Percentiles rank a stretch among this genome's conserved stretches.
Evolutionary conservation across 2,888 invertebrate species (phyloP).

Genomic region (Exephanes ischioxanthus): DNA sequence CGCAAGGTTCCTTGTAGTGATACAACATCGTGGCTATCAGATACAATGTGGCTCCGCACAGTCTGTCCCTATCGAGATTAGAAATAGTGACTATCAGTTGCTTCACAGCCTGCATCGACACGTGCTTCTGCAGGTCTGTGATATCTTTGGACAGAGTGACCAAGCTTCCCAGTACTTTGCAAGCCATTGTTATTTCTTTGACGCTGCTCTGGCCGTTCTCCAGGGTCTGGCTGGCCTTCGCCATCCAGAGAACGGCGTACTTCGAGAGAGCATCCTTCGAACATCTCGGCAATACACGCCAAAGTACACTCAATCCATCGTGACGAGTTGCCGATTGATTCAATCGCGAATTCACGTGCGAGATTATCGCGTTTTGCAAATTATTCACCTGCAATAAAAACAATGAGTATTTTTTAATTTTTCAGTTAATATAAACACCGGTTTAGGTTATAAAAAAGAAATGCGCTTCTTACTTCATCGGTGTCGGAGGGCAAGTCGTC

Average conservation of each 20-base stretch:
- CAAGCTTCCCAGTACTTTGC: conserved; percentile 74
- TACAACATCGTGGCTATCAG: conserved; percentile 78
- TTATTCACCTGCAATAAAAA: conserved; percentile 72
- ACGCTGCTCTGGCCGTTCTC: conserved; percentile 73
- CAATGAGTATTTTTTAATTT: background rate
- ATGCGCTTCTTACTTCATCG: conserved; percentile 72
- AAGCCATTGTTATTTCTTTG: conserved; percentile 73
- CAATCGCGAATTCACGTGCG: conserved; percentile 76
- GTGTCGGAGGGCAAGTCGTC: conserved; percentile 74
- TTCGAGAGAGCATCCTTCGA: conserved; percentile 73
- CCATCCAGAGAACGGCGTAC: conserved; percentile 78
- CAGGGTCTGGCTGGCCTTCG: conserved; percentile 76
- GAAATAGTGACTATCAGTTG: conserved; percentile 75
- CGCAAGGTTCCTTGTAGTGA: conserved; percentile 81
- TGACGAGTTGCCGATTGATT: conserved; percentile 75
- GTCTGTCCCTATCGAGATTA: conserved; percentile 67
- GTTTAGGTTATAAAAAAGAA: conserved; percentile 9
- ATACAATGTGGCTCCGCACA: conserved; percentile 74
- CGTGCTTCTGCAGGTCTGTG: conserved; percentile 79
- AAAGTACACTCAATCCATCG: conserved; percentile 75
- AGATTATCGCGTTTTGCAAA: conserved; percentile 71
- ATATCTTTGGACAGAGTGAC: conserved; percentile 75
- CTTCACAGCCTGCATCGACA: conserved; percentile 80
- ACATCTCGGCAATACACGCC: conserved; percentile 71
- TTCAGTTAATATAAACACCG: background rate